A percentile compares a stretch with the other conserved stretches of the same genome.
phyloP scores from a whole-genome alignment of 2,888 invertebrate species.

The Tanytarsus gracilentus region DNA sequence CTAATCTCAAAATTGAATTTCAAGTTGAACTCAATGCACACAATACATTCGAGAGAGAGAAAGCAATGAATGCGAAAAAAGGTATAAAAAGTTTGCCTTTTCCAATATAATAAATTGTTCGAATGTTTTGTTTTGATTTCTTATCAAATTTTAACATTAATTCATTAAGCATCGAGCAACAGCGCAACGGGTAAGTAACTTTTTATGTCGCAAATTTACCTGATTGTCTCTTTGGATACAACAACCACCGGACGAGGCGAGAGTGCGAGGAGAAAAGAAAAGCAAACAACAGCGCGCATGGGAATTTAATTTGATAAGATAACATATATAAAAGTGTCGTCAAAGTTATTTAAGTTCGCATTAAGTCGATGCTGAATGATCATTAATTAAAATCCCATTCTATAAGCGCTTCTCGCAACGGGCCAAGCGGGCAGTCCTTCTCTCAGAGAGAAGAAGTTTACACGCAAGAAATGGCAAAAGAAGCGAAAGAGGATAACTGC shows the following conservation, averaged over 20 bases:
- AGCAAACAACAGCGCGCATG: too few relatives aligned
- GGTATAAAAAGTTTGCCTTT: too few relatives aligned
- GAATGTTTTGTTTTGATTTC: constrained; percentile 28
- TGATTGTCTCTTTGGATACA: constrained; percentile 7
- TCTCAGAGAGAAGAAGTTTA: too few relatives aligned
- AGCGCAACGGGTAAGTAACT: constrained; percentile 19
- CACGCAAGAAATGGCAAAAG: too few relatives aligned
- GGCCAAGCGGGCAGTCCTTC: too few relatives aligned
- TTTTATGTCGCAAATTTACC: constrained; percentile 18
- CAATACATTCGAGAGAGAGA: too few relatives aligned
- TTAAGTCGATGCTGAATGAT: constrained; percentile 16
- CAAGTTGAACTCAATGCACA: too few relatives aligned
- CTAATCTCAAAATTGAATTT: too few relatives aligned
- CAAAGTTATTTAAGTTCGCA: constrained; percentile 26
- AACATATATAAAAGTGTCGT: constrained; percentile 24
- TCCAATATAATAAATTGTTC: constrained; percentile 20
- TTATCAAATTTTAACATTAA: constrained; percentile 21
- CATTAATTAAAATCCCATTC: constrained; percentile 18
- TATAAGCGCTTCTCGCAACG: neutral
- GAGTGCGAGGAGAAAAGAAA: too few relatives aligned
- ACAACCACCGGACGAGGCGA: too few relatives aligned
- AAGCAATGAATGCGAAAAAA: too few relatives aligned
- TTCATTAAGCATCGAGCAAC: constrained; percentile 24
- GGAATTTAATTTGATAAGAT: constrained; percentile 24
- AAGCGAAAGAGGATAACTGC: too few relatives aligned